Evolutionary conservation across 2,888 invertebrate genomes (phyloP).

Genomic region (Alentia gelatinosa): DNA sequence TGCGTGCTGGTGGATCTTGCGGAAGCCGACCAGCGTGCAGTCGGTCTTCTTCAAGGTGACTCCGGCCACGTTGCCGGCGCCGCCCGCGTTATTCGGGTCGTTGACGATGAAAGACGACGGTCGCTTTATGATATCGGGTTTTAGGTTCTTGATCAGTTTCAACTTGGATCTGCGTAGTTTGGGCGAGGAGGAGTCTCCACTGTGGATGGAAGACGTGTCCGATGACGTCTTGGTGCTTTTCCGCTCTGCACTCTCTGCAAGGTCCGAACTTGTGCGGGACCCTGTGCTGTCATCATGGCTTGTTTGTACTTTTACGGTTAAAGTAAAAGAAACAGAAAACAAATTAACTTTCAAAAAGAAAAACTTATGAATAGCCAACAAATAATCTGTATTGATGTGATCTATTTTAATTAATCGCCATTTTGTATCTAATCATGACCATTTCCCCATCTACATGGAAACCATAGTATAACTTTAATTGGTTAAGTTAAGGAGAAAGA

Average conservation of each 20-base stretch:
- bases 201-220: conserved; percentile 52
- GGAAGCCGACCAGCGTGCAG: conserved; percentile 76
- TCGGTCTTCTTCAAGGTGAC: conserved; percentile 63
- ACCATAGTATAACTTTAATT: too few species aligned
- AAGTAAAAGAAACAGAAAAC: too few species aligned
- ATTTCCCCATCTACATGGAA: too few species aligned
- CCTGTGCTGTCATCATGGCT: neutral
- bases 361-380: too few species aligned
- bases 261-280: conserved; percentile 3
- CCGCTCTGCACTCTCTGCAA: neutral
- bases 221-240: neutral
- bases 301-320: neutral
- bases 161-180: conserved; percentile 46
- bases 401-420: neutral
- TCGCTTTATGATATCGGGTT: conserved; percentile 76
- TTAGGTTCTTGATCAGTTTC: conserved; percentile 73
- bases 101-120: conserved; percentile 70
- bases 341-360: too few species aligned
- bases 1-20: conserved; percentile 68
- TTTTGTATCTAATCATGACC: neutral
- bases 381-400: too few species aligned
- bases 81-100: neutral
- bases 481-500: too few species aligned
- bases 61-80: conserved; percentile 55
- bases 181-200: conserved; percentile 56